A percentile compares a stretch with the other conserved stretches of the same genome.
phyloP scores from a whole-genome alignment of 2,888 invertebrate genomes.

The Plutella xylostella region DNA sequence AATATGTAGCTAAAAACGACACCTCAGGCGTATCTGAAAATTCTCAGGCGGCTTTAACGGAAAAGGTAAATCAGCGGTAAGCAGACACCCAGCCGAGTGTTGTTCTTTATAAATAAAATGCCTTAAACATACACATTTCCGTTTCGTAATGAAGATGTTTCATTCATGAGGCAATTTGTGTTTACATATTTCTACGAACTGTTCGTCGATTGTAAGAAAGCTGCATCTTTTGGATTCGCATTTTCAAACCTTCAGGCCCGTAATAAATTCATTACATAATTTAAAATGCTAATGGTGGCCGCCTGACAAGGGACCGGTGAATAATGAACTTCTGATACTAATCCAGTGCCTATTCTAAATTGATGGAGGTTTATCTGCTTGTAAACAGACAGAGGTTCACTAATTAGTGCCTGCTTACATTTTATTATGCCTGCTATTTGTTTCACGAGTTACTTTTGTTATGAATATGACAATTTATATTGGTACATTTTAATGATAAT shows the following conservation, averaged over 20 bases:
- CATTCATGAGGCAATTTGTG: constrained; percentile 12
- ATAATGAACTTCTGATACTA: constrained; percentile 50
- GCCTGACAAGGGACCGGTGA: constrained; percentile 46
- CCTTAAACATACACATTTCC: constrained; percentile 7
- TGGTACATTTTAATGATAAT: too few species aligned
- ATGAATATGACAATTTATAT: too few species aligned
- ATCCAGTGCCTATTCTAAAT: constrained; percentile 10
- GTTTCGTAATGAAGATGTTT: constrained; percentile 11
- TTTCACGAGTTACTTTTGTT: too few species aligned
- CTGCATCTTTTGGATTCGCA: too few species aligned
- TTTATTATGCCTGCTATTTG: too few species aligned
- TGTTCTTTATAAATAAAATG: constrained; percentile 6
- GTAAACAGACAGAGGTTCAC: background rate
- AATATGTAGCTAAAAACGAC: too few species aligned
- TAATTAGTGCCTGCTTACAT: background rate
- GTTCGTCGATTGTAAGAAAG: constrained; percentile 2
- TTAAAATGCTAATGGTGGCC: constrained; percentile 59
- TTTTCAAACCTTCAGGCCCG: constrained; percentile 3
- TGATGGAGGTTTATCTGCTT: too few species aligned
- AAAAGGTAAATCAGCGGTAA: constrained; percentile 5
- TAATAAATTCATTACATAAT: constrained; percentile 56
- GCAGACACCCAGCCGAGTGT: background rate
- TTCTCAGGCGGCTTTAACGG: too few species aligned
- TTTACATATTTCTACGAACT: constrained; percentile 6
- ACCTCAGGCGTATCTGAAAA: too few species aligned